These are phyloP conservation scores for Podotricha telesiphe DNA, from an alignment of 2,888 invertebrate species.

Conservation along the genomic window DNA sequence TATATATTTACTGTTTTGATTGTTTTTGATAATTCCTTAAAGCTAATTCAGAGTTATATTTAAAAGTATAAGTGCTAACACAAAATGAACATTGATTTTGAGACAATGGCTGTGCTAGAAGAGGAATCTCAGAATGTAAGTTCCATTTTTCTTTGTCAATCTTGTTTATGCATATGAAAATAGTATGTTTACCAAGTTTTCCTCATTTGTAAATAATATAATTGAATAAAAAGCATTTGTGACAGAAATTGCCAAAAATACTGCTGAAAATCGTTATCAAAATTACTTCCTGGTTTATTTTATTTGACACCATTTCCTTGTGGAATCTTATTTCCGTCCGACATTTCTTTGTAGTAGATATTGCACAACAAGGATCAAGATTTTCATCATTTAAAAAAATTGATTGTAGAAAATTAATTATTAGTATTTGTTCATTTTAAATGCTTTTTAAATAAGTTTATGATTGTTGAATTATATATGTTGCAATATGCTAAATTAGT, in stretches of 20 bases:
- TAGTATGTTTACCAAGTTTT: constrained; percentile 21
- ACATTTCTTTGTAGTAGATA: constrained; percentile 38
- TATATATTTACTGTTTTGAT: constrained; percentile 52
- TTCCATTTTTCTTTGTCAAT: constrained; percentile 54
- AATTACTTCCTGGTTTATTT: constrained; percentile 49
- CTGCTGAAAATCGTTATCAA: constrained; percentile 13
- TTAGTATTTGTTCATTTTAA: neutral
- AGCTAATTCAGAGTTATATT: constrained; percentile 27
- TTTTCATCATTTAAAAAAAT: constrained; percentile 55
- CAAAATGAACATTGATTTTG: constrained; percentile 83
- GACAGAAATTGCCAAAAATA: constrained; percentile 5
- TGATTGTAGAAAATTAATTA: neutral
- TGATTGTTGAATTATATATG: neutral
- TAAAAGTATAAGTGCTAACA: constrained; percentile 41
- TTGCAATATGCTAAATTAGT: neutral
- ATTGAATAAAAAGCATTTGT: neutral
- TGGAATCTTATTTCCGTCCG: constrained; percentile 49
- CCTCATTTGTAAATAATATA: neutral
- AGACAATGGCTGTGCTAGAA: constrained; percentile 85
- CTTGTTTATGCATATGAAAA: constrained; percentile 50
- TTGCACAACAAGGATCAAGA: constrained; percentile 63
- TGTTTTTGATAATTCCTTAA: constrained; percentile 42
- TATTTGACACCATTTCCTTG: constrained; percentile 51
- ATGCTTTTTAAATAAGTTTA: neutral
- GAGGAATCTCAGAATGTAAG: constrained; percentile 85